Evolutionary conservation across 2,113 vertebrate species (phyloP).

Genomic region (Leptodactylus fuscus): DNA sequence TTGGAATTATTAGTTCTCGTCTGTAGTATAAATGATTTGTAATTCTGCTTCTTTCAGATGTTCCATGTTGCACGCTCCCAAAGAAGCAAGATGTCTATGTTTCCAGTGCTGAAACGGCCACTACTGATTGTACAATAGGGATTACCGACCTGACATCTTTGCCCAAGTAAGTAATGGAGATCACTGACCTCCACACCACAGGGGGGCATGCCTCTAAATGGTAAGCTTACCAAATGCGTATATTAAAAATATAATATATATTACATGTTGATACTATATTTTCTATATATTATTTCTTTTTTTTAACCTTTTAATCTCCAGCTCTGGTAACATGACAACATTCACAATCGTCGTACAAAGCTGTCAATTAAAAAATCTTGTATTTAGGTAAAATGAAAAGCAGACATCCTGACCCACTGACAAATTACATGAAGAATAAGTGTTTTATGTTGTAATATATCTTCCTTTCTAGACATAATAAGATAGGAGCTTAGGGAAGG

Average conservation of each 20-base stretch:
- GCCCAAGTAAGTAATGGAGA: background rate
- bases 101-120: background rate
- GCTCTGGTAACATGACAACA: background rate
- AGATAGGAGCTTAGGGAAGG: slow-evolving; percentile 57
- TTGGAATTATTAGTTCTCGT: background rate
- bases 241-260: background rate
- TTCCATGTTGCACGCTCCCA: background rate
- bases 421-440: slow-evolving; percentile 58
- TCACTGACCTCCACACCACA: background rate
- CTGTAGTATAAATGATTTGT: background rate
- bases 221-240: background rate
- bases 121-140: background rate
- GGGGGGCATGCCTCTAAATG: background rate
- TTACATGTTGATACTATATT: too few species aligned
- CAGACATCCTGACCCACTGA: slow-evolving; percentile 54
- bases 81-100: background rate
- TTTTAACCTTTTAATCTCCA: too few species aligned
- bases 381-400: slow-evolving; percentile 54
- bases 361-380: slow-evolving; percentile 51
- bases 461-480: slow-evolving; percentile 52
- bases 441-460: slow-evolving; percentile 57
- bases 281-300: too few species aligned
- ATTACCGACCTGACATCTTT: slow-evolving; percentile 1
- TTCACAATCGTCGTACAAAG: slow-evolving; percentile 32
- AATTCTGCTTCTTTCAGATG: background rate